phyloP scores from a whole-genome alignment of 2,797 vertebrate species.

The Enteromius anoplus region DNA sequence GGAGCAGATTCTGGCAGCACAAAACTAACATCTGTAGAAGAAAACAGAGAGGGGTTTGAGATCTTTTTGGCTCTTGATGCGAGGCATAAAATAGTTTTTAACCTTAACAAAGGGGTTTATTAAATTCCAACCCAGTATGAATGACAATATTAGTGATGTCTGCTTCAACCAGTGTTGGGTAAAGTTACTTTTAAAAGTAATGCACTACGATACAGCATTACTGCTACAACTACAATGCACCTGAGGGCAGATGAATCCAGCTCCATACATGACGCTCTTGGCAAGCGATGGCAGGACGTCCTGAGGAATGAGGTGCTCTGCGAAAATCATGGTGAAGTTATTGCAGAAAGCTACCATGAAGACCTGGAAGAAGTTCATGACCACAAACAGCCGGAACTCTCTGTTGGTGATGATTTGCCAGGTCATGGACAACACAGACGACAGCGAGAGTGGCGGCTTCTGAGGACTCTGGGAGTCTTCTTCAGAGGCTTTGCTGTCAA shows the following conservation, averaged over 20 bases:
- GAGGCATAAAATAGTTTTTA: background rate
- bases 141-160: background rate
- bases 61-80: background rate
- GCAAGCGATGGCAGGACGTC: slow-evolving; percentile 79
- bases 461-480: background rate
- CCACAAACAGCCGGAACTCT: slow-evolving; percentile 85
- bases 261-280: slow-evolving; percentile 89
- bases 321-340: slow-evolving; percentile 93
- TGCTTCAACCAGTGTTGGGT: background rate
- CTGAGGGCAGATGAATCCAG: slow-evolving; percentile 92
- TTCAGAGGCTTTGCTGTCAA: slow-evolving; percentile 68
- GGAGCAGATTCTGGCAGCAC: slow-evolving; percentile 79
- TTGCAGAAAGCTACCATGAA: slow-evolving; percentile 87
- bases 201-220: background rate
- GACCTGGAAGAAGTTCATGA: slow-evolving; percentile 92
- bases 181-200: background rate
- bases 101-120: background rate
- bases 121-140: background rate
- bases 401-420: slow-evolving; percentile 84
- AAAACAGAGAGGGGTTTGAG: background rate
- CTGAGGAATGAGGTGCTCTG: slow-evolving; percentile 85
- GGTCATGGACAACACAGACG: slow-evolving; percentile 73
- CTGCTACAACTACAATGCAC: slow-evolving; percentile 63
- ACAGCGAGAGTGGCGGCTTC: slow-evolving; percentile 70
- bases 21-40: slow-evolving; percentile 83